Conservation (phyloP, 2,113 vertebrate species). For the Hemichromis elongatus region DNA sequence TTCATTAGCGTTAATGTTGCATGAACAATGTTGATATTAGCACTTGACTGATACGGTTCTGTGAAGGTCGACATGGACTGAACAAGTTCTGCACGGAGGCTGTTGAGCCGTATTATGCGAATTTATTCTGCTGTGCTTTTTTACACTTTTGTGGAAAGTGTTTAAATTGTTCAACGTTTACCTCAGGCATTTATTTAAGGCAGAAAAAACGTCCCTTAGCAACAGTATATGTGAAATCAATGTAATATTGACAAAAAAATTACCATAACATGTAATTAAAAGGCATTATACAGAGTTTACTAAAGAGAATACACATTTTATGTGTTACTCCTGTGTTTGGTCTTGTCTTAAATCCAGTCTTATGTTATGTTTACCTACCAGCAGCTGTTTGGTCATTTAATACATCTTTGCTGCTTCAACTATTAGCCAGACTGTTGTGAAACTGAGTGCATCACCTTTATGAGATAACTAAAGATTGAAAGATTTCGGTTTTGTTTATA, state of each 20-base stretch:
- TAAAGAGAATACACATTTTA: background rate
- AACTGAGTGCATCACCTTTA: background rate
- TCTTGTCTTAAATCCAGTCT: background rate
- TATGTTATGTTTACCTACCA: no score
- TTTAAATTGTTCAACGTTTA: background rate
- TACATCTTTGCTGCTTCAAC: background rate
- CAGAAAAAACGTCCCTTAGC: background rate
- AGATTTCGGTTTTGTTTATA: background rate
- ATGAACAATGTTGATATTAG: constrained; percentile 49
- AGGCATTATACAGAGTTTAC: background rate
- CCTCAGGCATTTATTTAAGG: background rate
- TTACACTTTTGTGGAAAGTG: background rate
- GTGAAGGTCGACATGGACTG: constrained; percentile 29
- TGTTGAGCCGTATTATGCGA: background rate
- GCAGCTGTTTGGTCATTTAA: background rate
- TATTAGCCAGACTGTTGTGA: background rate
- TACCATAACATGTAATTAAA: background rate
- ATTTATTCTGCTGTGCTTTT: background rate
- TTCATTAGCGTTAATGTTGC: constrained; percentile 53
- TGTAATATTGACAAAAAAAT: background rate
- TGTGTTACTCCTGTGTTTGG: background rate
- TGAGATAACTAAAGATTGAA: background rate
- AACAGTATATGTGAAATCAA: background rate
- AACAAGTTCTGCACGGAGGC: background rate
- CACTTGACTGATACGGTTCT: constrained; percentile 18